phyloP scores from a whole-genome alignment of 2,888 invertebrate species.

The Muschampia plurimacula region DNA sequence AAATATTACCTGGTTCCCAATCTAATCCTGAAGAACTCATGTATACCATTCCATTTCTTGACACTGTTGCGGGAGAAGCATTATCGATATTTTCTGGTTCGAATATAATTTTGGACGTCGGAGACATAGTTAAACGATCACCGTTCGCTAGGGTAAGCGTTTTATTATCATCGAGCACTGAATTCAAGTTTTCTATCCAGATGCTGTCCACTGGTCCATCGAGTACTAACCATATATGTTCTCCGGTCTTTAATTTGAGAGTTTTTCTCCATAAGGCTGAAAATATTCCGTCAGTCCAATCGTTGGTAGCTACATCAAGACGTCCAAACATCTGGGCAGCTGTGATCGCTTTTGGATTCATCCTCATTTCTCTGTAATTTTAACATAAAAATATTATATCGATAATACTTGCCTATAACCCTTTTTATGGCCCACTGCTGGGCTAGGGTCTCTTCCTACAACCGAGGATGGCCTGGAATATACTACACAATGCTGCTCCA shows the following conservation, averaged over 20 bases:
- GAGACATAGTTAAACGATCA: constrained; percentile 97
- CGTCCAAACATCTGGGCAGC: constrained; percentile 99
- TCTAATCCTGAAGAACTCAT: constrained; percentile 98
- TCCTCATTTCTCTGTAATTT: constrained; percentile 93
- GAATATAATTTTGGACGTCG: constrained; percentile 97
- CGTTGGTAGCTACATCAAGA: constrained; percentile 98
- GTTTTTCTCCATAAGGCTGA: constrained; percentile 98
- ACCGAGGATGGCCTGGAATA: too few relatives aligned
- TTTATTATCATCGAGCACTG: constrained; percentile 98
- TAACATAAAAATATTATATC: too few relatives aligned
- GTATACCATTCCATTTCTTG: constrained; percentile 97
- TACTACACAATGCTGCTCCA: too few relatives aligned
- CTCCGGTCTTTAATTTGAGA: constrained; percentile 93
- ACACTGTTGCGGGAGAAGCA: constrained; percentile 98
- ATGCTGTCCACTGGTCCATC: constrained; percentile 99
- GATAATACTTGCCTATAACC: too few relatives aligned
- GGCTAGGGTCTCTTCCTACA: too few relatives aligned
- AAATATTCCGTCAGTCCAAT: constrained; percentile 99
- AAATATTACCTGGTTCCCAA: constrained; percentile 91
- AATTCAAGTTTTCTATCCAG: constrained; percentile 99
- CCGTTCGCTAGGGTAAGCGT: constrained; percentile 98
- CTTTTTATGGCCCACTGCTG: too few relatives aligned
- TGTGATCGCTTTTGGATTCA: constrained; percentile 99
- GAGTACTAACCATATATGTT: constrained; percentile 96
- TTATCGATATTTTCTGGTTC: constrained; percentile 99